Conservation (phyloP, 2,797 vertebrate species). For the Labroides dimidiatus region DNA sequence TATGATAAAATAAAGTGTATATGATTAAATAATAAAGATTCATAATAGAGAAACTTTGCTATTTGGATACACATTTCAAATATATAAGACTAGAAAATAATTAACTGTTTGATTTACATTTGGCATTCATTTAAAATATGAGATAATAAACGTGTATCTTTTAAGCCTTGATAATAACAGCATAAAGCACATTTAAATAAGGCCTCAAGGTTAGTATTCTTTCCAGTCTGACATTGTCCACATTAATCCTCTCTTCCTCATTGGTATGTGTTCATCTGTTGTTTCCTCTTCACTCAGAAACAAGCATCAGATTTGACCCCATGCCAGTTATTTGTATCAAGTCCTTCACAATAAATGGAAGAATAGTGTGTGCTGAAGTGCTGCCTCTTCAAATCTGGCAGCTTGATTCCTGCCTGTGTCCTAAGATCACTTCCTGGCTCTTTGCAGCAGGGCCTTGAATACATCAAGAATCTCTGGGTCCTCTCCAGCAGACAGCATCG, state of each 20-base stretch:
- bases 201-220: slow-evolving; percentile 35
- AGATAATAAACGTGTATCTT: slow-evolving; percentile 24
- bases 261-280: slow-evolving; percentile 7
- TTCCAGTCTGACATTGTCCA: not conserved
- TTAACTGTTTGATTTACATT: slow-evolving; percentile 51
- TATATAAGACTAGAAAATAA: not conserved
- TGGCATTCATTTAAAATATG: slow-evolving; percentile 47
- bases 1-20: slow-evolving; percentile 55
- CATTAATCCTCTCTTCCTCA: slow-evolving; percentile 5
- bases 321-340: slow-evolving; percentile 31
- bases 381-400: slow-evolving; percentile 52
- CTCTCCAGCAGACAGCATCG: slow-evolving; percentile 82
- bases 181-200: slow-evolving; percentile 46
- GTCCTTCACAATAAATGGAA: slow-evolving; percentile 27
- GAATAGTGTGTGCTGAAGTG: slow-evolving; percentile 17
- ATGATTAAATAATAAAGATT: slow-evolving; percentile 28
- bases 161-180: slow-evolving; percentile 13
- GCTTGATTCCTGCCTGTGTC: slow-evolving; percentile 29
- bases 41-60: not conserved
- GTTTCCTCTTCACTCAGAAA: slow-evolving; percentile 17
- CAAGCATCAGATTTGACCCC: slow-evolving; percentile 34
- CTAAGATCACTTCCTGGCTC: slow-evolving; percentile 78
- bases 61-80: slow-evolving; percentile 13
- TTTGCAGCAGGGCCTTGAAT: slow-evolving; percentile 84
- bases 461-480: slow-evolving; percentile 85